These are phyloP conservation scores for Seriola aureovittata DNA, from an alignment of 2,113 vertebrate genomes.

Conservation along the genomic window DNA sequence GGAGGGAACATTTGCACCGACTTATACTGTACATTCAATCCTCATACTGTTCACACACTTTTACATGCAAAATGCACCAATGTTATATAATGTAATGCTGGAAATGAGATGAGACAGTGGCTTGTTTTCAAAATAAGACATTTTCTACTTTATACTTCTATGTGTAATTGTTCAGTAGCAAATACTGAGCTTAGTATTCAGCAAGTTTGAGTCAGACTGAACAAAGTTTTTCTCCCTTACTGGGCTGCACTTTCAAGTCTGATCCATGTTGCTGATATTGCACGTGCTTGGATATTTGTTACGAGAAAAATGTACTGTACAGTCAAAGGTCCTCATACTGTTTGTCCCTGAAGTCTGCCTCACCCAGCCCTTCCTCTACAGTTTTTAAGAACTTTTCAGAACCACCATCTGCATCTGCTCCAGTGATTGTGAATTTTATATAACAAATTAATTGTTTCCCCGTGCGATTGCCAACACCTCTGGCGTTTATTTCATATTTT, in stretches of 20 bases:
- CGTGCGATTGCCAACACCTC: not conserved
- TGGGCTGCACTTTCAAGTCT: not conserved
- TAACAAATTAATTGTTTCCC: not conserved
- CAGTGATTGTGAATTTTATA: too few species aligned
- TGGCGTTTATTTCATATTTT: not conserved
- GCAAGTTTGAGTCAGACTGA: not conserved
- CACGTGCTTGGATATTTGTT: not conserved
- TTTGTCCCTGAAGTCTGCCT: constrained; percentile 60
- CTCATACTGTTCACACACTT: not conserved
- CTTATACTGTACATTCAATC: not conserved
- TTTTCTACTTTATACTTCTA: too few species aligned
- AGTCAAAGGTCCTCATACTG: too few species aligned
- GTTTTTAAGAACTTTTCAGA: constrained; percentile 90
- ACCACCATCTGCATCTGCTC: constrained; percentile 67
- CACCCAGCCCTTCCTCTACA: constrained; percentile 89
- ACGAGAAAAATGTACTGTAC: too few species aligned
- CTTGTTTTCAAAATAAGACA: too few species aligned
- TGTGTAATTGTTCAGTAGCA: not conserved
- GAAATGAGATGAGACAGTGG: too few species aligned
- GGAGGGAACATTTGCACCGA: not conserved
- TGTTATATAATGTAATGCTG: too few species aligned
- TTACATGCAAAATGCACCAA: too few species aligned
- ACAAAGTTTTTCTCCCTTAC: not conserved
- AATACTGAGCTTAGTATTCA: constrained; percentile 4
- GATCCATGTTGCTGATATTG: not conserved